Percentiles rank a stretch among this genome's conserved stretches.
Conservation (phyloP, 2,888 invertebrate genomes). For the Dysmachus trigonus region DNA sequence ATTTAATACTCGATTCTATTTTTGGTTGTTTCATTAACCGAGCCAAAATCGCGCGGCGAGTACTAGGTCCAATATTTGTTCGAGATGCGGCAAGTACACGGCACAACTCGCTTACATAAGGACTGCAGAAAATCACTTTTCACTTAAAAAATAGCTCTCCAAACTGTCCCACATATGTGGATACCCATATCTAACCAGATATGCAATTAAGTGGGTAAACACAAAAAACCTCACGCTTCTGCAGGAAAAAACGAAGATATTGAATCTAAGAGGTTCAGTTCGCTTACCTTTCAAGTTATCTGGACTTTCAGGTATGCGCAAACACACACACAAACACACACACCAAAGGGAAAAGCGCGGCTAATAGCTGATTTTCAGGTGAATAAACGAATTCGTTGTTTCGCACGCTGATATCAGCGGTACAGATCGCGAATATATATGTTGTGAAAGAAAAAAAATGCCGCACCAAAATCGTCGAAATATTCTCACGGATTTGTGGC, state of each 20-base stretch:
- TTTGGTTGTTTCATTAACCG: not conserved
- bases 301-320: not conserved
- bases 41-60: not conserved
- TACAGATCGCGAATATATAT: not conserved
- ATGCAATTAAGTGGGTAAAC: not conserved
- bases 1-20: not conserved
- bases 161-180: not conserved
- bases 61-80: not conserved
- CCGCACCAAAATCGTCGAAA: slow-evolving; percentile 17
- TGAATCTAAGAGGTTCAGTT: not conserved
- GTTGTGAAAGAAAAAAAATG: not conserved
- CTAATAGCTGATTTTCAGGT: not conserved
- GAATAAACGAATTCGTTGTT: not conserved
- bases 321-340: not conserved
- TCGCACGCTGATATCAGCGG: not conserved
- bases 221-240: not conserved
- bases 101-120: not conserved
- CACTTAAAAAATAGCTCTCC: not conserved
- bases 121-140: not conserved
- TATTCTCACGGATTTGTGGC: slow-evolving; percentile 1
- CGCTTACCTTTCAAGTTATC: not conserved
- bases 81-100: not conserved
- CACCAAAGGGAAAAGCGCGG: not conserved
- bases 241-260: not conserved
- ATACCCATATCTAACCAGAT: not conserved